Evolutionary conservation across 2,888 invertebrate species (phyloP), one percentile per base, ranked within the genome.

Genomic region (Cryptophagus acutangulus): DNA sequence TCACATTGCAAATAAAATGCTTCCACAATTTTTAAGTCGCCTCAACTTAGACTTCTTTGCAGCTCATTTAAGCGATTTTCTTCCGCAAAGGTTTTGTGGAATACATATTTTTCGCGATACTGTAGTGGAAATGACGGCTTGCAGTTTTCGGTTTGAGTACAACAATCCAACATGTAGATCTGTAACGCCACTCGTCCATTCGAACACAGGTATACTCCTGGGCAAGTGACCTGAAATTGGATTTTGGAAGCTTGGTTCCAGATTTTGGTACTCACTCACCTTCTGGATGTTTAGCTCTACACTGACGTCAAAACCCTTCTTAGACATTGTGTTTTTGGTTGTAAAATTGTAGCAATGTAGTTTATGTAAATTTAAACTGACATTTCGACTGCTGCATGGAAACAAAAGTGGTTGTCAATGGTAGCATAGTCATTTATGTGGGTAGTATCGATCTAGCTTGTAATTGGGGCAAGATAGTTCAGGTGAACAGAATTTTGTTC

Each of bases 121-220:
- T 77, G 59, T 4, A 88, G 67, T 0, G 89, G 89, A 64, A 89
- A 89, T 31, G 74, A 63, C 0, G 88, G 85, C 2, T 77, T 72
- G 26, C 80, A 66, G 39, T 76, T 69, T 46, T 75, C 75, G 4
- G 87, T 87, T 62, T 82, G 80, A 48, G 80, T 77, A 54, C 77
- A 79, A 18, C 81, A 80, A 28, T 82, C 83, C 31, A 89, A 72
- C 36, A 83, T 74, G 51, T 75, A 78, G 24, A 88, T 73, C 46
- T 80, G 79, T 16, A 88, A 70, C 4, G 83, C 82, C 5, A 85
- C 76, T 58, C 81, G 78, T n/a, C 88, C 87, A 65, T 82, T 82
- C 46, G 84, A 81, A 58, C 86, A 86, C 17, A 89, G 70, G 84
- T 87, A 88, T 9, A 88, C 87, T 18, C 89, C 89, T n/a, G 88